phyloP scores from a whole-genome alignment of 2,113 vertebrate genomes.

The Corythornis madagascariensis region DNA sequence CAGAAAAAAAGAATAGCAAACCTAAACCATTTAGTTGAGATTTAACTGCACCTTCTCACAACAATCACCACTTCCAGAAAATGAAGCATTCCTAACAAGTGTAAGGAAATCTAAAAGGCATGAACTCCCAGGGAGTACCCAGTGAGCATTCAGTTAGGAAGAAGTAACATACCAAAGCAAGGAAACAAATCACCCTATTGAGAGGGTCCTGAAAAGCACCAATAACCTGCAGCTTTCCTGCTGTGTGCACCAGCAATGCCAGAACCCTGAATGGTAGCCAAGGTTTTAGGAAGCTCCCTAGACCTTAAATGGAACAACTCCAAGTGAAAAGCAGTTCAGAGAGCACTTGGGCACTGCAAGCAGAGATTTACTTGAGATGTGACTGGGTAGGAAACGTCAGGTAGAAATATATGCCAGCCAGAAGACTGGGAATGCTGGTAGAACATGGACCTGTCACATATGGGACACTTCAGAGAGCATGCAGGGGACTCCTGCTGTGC shows the following conservation, averaged over 20 bases:
- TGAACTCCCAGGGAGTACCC: not conserved
- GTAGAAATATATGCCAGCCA: not conserved
- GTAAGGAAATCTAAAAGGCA: not conserved
- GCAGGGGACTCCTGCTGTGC: not conserved
- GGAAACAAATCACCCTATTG: not conserved
- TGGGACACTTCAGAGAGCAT: fast-evolving
- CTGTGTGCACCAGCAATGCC: not conserved
- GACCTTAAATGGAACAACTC: not conserved
- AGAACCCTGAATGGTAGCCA: not conserved
- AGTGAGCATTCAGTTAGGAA: not conserved
- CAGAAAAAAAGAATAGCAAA: not conserved
- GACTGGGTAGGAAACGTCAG: not conserved
- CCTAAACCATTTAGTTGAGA: not conserved
- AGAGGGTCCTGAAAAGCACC: not conserved
- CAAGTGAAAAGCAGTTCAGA: not conserved
- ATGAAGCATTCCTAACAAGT: not conserved
- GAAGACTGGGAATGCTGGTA: fast-evolving
- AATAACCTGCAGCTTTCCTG: not conserved
- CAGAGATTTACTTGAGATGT: not conserved
- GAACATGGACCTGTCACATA: not conserved
- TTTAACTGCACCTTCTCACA: not conserved
- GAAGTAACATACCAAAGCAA: not conserved
- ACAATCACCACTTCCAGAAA: not conserved
- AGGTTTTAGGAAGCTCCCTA: not conserved
- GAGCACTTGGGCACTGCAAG: not conserved